phyloP scores from a whole-genome alignment of 2,888 invertebrate species.

The Drosophila kambysellisi region DNA sequence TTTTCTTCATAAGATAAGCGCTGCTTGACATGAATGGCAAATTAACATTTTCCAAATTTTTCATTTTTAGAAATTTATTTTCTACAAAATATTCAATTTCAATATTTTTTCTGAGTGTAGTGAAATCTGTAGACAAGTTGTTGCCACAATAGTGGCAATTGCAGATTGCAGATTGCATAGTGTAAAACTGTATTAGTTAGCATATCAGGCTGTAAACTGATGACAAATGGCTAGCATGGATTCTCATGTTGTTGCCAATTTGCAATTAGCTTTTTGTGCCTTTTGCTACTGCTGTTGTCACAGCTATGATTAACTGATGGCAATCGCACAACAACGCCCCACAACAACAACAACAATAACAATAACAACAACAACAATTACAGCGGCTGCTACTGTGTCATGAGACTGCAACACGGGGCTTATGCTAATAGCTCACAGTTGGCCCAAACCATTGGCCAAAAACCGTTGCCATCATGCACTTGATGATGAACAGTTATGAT shows the following conservation, averaged over 20 bases:
- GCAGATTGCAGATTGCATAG: constrained; percentile 20
- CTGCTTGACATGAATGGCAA: neutral
- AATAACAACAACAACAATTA: neutral
- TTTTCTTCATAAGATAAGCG: neutral
- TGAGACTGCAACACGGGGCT: constrained; percentile 7
- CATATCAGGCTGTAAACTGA: constrained; percentile 54
- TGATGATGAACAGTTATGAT: constrained; percentile 75
- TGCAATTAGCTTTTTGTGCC: constrained; percentile 40
- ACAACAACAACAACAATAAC: neutral
- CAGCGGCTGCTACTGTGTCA: constrained; percentile 21
- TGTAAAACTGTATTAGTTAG: constrained; percentile 46
- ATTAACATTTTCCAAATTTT: neutral
- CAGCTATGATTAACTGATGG: constrained; percentile 54
- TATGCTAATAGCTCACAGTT: constrained; percentile 26
- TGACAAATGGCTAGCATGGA: constrained; percentile 49
- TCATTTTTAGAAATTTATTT: neutral
- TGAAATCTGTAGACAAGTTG: constrained; percentile 55
- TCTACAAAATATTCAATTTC: neutral
- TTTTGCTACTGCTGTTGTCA: constrained; percentile 21
- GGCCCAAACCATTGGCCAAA: constrained; percentile 23
- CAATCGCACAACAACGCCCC: constrained; percentile 43
- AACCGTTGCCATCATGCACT: constrained; percentile 13
- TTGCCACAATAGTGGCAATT: constrained; percentile 22
- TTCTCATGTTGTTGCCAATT: constrained; percentile 56
- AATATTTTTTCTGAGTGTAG: constrained; percentile 6